phyloP scores from a whole-genome alignment of 2,888 invertebrate species.

The Lomographa bimaculata region DNA sequence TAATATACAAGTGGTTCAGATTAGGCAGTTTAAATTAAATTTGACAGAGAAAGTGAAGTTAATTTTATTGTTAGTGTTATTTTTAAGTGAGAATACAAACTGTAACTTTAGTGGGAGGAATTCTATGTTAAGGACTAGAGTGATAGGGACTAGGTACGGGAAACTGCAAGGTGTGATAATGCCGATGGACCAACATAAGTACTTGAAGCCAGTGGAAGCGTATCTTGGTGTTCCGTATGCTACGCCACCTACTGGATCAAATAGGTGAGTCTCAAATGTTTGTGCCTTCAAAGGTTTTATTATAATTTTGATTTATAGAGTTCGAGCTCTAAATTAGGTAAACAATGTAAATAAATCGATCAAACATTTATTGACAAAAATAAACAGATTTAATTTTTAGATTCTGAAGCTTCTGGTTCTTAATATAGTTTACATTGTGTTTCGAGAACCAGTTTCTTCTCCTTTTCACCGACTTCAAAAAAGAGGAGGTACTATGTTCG shows the following conservation, averaged over 20 bases:
- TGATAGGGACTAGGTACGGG: constrained; percentile 93
- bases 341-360: too few species aligned
- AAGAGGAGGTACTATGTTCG: too few species aligned
- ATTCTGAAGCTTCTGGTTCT: too few species aligned
- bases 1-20: constrained; percentile 34
- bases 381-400: too few species aligned
- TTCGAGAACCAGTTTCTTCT: too few species aligned
- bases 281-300: too few species aligned
- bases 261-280: constrained; percentile 88
- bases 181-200: constrained; percentile 90
- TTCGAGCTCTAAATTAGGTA: too few species aligned
- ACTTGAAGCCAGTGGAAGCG: constrained; percentile 90
- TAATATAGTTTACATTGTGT: too few species aligned
- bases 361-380: too few species aligned
- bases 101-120: constrained; percentile 79
- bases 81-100: constrained; percentile 60
- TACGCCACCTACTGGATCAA: constrained; percentile 91
- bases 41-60: constrained; percentile 53
- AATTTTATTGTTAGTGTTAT: constrained; percentile 59
- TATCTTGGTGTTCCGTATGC: constrained; percentile 95
- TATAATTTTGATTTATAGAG: neutral
- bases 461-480: too few species aligned
- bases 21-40: constrained; percentile 42
- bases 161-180: constrained; percentile 91
- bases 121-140: constrained; percentile 89